Conservation (phyloP, 2,888 invertebrate species). For the Ophion slaviceki region DNA sequence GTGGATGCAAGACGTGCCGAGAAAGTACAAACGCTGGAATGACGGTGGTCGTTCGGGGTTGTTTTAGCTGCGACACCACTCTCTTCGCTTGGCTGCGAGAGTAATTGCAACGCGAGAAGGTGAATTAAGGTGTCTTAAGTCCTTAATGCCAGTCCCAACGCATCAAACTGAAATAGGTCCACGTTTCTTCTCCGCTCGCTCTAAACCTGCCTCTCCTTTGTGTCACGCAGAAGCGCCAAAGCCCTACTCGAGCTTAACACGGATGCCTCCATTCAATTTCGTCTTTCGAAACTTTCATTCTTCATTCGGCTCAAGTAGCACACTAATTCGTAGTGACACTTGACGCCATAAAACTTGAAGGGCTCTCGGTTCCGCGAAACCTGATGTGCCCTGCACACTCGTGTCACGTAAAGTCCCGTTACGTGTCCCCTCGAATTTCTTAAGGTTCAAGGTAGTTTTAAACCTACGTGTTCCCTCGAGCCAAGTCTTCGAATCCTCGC, state of each 20-base stretch:
- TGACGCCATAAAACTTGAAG: conserved; percentile 9
- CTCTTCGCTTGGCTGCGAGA: conserved; percentile 7
- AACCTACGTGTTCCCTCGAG: background rate
- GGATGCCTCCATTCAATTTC: conserved; percentile 43
- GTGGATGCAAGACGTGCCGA: conserved; percentile 32
- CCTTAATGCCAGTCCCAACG: conserved; percentile 29
- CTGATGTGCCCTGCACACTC: background rate
- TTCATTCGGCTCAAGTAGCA: background rate
- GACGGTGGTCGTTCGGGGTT: background rate
- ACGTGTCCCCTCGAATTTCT: background rate
- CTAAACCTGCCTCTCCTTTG: background rate
- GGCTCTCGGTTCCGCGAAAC: background rate
- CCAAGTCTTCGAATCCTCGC: background rate
- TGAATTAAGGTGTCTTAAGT: conserved; percentile 45
- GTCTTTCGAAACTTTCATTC: conserved; percentile 18
- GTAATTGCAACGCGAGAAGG: conserved; percentile 46
- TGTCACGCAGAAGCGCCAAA: background rate
- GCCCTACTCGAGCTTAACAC: conserved; percentile 22
- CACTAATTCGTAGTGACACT: background rate
- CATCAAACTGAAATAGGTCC: conserved; percentile 45
- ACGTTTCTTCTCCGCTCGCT: conserved; percentile 4
- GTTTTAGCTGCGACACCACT: conserved; percentile 5
- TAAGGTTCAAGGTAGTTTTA: background rate
- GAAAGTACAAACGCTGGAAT: conserved; percentile 32
- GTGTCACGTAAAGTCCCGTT: background rate